Percentiles rank a stretch among this genome's conserved stretches.
Evolutionary conservation across 2,888 invertebrate genomes (phyloP).

Genomic region (Lithophane ornitopus): DNA sequence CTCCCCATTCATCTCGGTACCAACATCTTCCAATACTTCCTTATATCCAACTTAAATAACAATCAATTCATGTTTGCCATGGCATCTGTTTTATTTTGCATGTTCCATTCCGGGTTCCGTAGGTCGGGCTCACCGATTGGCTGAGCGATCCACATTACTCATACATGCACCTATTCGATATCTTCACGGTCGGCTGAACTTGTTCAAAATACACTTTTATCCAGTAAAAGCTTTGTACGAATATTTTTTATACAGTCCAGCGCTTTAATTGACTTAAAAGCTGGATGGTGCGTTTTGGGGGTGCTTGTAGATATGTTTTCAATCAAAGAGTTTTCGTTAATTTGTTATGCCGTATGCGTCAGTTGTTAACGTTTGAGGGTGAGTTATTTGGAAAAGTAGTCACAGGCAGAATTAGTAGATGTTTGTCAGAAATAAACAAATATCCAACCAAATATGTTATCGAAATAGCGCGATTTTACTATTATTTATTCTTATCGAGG

Average conservation of each 20-base stretch:
- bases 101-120: constrained; percentile 19
- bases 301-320: constrained; percentile 16
- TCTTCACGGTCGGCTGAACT: constrained; percentile 52
- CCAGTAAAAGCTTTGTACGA: constrained; percentile 52
- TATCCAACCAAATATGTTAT: too few relatives aligned
- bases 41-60: constrained; percentile 40
- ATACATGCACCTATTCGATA: constrained; percentile 53
- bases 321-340: constrained; percentile 16
- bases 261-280: constrained; percentile 57
- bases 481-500: background rate
- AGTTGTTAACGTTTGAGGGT: constrained; percentile 10
- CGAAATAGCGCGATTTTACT: background rate
- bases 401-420: background rate
- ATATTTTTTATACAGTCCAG: constrained; percentile 34
- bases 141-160: constrained; percentile 43
- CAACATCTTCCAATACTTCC: constrained; percentile 21
- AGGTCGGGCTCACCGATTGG: constrained; percentile 25
- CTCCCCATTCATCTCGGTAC: constrained; percentile 1
- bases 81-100: constrained; percentile 45
- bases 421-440: background rate
- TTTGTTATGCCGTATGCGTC: constrained; percentile 10
- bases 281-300: constrained; percentile 12
- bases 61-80: constrained; percentile 39
- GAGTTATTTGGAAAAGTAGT: background rate
- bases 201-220: constrained; percentile 58